phyloP scores from a whole-genome alignment of 53 echinoderm and acorn worm species.

The Henricia sp. region DNA sequence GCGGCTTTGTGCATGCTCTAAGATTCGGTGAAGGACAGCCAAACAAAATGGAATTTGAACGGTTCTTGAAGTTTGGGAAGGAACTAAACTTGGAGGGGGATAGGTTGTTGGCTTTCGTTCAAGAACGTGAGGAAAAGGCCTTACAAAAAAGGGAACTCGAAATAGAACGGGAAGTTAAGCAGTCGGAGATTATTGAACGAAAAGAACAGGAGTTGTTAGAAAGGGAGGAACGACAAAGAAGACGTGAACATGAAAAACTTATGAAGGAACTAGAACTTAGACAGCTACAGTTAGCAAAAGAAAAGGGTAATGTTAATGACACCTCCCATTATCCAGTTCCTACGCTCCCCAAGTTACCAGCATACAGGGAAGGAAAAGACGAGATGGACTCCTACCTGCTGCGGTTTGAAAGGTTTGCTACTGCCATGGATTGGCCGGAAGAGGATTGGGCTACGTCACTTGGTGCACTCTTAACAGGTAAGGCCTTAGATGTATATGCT shows the following conservation, averaged over 20 bases:
- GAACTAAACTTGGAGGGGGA: slow-evolving; percentile 36
- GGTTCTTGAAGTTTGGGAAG: slow-evolving; percentile 16
- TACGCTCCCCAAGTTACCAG: slow-evolving; percentile 28
- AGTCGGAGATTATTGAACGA: neutral
- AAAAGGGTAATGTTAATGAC: neutral
- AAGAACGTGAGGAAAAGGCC: neutral
- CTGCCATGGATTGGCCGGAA: slow-evolving; percentile 22
- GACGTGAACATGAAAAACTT: slow-evolving; percentile 31
- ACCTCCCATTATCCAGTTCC: neutral
- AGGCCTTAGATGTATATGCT: slow-evolving; percentile 50
- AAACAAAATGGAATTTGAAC: slow-evolving; percentile 34
- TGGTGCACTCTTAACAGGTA: slow-evolving; percentile 41
- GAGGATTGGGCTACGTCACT: slow-evolving; percentile 53
- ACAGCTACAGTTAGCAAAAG: neutral
- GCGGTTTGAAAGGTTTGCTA: slow-evolving; percentile 59
- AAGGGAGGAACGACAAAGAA: slow-evolving; percentile 54
- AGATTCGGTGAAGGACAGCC: neutral
- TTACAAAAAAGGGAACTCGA: neutral
- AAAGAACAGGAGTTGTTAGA: neutral
- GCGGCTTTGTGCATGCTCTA: neutral
- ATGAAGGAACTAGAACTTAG: slow-evolving; percentile 54
- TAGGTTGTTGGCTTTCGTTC: neutral
- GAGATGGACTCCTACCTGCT: slow-evolving; percentile 49
- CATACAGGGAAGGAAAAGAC: slow-evolving; percentile 32
- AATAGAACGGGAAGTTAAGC: slow-evolving; percentile 14